phyloP scores from a whole-genome alignment of 2,888 invertebrate genomes.

The Amiota mariae region DNA sequence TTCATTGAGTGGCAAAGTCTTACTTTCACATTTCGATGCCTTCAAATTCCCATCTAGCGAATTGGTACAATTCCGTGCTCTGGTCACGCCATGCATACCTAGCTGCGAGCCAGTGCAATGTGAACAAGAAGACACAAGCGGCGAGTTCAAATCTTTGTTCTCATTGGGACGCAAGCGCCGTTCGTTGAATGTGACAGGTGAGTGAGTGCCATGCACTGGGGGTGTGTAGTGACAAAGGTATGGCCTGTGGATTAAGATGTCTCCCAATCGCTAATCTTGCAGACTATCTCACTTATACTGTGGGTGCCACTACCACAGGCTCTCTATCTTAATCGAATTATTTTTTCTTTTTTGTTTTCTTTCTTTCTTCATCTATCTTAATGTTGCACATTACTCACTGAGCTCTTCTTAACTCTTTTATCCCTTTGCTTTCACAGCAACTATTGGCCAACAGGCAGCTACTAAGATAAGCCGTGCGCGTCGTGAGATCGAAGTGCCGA shows the following conservation, averaged over 20 bases:
- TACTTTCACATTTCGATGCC: conserved; percentile 93
- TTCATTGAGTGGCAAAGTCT: conserved; percentile 84
- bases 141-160: conserved; percentile 86
- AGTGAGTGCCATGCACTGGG: conserved; percentile 34
- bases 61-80: conserved; percentile 94
- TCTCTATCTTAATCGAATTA: conserved; percentile 5
- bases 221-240: not conserved
- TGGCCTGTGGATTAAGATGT: not conserved
- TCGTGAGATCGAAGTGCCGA: conserved; percentile 59
- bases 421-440: conserved; percentile 31
- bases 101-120: conserved; percentile 94
- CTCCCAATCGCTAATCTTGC: not conserved
- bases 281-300: conserved; percentile 5
- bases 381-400: not conserved
- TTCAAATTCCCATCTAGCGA: conserved; percentile 97
- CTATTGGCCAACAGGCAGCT: conserved; percentile 37
- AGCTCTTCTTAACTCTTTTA: not conserved
- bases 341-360: conserved; percentile 5
- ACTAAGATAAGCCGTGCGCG: conserved; percentile 45
- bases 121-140: conserved; percentile 87
- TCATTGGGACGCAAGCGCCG: conserved; percentile 86
- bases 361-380: conserved; percentile 9
- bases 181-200: conserved; percentile 76
- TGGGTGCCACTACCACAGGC: not conserved
- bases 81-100: conserved; percentile 95